These are phyloP conservation scores for Delia radicum DNA, from an alignment of 1,140 invertebrate species.

Conservation along the genomic window DNA sequence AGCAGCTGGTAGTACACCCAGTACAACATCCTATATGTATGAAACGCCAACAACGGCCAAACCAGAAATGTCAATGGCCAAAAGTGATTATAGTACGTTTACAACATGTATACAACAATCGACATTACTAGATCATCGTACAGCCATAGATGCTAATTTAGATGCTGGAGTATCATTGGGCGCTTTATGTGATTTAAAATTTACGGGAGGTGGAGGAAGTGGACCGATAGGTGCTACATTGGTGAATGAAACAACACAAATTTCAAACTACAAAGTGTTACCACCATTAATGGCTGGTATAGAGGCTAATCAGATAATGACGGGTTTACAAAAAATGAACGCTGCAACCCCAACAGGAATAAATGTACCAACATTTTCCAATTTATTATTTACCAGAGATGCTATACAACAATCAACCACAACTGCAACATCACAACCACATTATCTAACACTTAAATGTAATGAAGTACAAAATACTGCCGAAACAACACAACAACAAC, in stretches of 20 bases:
- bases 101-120: slow-evolving; percentile 31
- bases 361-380: slow-evolving; percentile 15
- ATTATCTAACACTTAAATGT: slow-evolving; percentile 15
- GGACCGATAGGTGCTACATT: background rate
- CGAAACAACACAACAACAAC: background rate
- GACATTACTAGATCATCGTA: slow-evolving; percentile 26
- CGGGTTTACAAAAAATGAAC: background rate
- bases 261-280: slow-evolving; percentile 21
- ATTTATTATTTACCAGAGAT: slow-evolving; percentile 24
- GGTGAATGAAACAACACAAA: background rate
- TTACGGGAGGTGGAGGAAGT: slow-evolving; percentile 20
- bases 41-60: slow-evolving; percentile 27
- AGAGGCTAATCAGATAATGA: slow-evolving; percentile 23
- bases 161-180: slow-evolving; percentile 44
- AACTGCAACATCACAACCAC: background rate
- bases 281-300: slow-evolving; percentile 22
- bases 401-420: background rate
- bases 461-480: slow-evolving; percentile 12
- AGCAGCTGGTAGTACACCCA: slow-evolving; percentile 40
- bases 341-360: background rate
- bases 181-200: slow-evolving; percentile 47
- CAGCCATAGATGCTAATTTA: slow-evolving; percentile 13
- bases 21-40: slow-evolving; percentile 37
- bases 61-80: slow-evolving; percentile 13
- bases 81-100: slow-evolving; percentile 28